Conservation (phyloP, 2,113 vertebrate species). For the Pungitius pungitius region DNA sequence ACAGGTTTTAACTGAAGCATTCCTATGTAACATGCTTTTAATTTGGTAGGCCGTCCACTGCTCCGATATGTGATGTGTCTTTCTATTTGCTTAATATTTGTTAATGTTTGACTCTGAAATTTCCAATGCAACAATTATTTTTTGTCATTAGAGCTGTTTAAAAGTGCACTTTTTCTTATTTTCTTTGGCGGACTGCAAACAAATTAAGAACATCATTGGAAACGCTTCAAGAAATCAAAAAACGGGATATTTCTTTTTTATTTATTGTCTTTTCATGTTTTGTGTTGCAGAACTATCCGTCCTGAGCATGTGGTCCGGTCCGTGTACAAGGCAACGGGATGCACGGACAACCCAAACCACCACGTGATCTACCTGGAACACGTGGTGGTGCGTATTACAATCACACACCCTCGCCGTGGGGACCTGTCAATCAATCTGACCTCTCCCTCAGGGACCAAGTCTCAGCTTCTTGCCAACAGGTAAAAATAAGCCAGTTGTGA, state of each 20-base stretch:
- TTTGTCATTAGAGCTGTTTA: not conserved
- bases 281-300: constrained; percentile 90
- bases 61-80: not conserved
- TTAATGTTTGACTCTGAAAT: not conserved
- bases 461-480: constrained; percentile 98
- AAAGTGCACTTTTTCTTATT: not conserved
- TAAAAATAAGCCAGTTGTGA: constrained; percentile 63
- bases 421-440: constrained; percentile 98
- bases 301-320: constrained; percentile 93
- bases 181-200: not conserved
- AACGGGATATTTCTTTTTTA: not conserved
- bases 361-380: constrained; percentile 98
- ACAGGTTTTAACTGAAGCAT: not conserved
- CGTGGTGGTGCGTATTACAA: constrained; percentile 94
- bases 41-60: not conserved
- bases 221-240: not conserved
- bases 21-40: not conserved
- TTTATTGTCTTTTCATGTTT: not conserved
- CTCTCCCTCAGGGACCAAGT: constrained; percentile 97
- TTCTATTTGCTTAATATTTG: not conserved
- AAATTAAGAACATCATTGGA: not conserved
- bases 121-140: not conserved
- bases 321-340: constrained; percentile 97
- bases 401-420: constrained; percentile 94
- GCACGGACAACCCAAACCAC: constrained; percentile 92